Evolutionary conservation across 1,140 invertebrate genomes (phyloP).

Genomic region (Lutraria rhynchaena): DNA sequence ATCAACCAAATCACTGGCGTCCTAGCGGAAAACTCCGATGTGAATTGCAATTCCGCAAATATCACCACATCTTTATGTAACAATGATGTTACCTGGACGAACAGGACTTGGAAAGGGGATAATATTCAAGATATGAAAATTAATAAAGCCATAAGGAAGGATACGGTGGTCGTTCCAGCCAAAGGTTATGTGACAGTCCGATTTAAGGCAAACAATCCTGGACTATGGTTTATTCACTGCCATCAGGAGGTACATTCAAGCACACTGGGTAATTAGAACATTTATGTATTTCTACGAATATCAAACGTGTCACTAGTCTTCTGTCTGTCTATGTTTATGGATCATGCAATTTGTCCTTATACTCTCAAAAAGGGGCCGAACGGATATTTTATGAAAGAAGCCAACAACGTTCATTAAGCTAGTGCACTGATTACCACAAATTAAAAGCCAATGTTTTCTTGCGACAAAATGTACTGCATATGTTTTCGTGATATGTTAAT

Average conservation of each 20-base stretch:
- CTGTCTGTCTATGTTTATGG: too few species aligned
- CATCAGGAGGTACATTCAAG: constrained; percentile 63
- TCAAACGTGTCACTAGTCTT: too few species aligned
- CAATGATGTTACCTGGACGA: constrained; percentile 54
- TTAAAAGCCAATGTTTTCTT: too few species aligned
- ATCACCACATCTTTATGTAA: constrained; percentile 53
- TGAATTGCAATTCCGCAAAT: constrained; percentile 39
- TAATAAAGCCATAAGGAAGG: constrained; percentile 86
- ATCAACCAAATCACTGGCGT: constrained; percentile 64
- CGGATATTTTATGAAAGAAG: too few species aligned
- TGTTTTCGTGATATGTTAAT: too few species aligned
- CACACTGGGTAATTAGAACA: not conserved
- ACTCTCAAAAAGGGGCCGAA: too few species aligned
- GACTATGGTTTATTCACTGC: constrained; percentile 69
- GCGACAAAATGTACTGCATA: too few species aligned
- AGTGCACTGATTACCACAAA: too few species aligned
- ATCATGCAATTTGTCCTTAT: too few species aligned
- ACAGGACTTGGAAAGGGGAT: constrained; percentile 58
- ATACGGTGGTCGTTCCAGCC: constrained; percentile 87
- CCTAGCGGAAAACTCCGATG: constrained; percentile 50
- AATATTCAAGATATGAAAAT: constrained; percentile 74
- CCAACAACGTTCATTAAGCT: too few species aligned
- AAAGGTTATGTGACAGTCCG: constrained; percentile 87
- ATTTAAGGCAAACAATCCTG: constrained; percentile 89
- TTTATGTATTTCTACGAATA: too few species aligned